Percentiles rank a stretch among this genome's conserved stretches.
Evolutionary conservation across 37 sponge, comb jelly and placozoan species (phyloP).

Genomic region (Beroe ovata): DNA sequence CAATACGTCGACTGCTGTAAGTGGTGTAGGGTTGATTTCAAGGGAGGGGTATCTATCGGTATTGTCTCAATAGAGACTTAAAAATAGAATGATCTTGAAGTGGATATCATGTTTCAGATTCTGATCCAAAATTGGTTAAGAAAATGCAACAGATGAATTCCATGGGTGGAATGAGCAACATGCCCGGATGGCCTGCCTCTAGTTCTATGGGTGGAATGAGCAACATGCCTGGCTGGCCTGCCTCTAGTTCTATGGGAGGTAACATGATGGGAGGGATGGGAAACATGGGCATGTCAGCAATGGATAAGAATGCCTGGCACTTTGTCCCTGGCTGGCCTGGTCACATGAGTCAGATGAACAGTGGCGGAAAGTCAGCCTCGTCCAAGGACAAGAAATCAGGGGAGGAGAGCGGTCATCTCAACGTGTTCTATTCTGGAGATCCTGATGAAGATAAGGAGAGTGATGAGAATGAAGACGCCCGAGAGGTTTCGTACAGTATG

Average conservation of each 20-base stretch:
- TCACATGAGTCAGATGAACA: conserved; percentile 63
- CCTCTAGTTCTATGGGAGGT: conserved; percentile 45
- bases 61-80: no score
- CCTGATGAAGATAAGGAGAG: conserved; percentile 57
- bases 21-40: no score
- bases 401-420: conserved; percentile 24
- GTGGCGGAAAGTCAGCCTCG: not conserved
- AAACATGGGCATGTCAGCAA: not conserved
- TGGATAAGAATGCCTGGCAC: conserved; percentile 65
- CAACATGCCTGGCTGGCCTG: conserved; percentile 58
- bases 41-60: no score
- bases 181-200: conserved; percentile 64
- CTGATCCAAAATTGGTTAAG: conserved; percentile 17
- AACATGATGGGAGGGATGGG: not conserved
- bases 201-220: conserved; percentile 53
- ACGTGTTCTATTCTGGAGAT: conserved; percentile 35
- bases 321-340: conserved; percentile 58
- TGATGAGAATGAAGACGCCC: not conserved
- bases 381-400: not conserved
- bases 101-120: conserved; percentile 61
- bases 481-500: not conserved
- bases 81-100: no score
- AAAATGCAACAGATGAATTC: conserved; percentile 51
- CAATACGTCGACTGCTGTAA: conserved; percentile 58
- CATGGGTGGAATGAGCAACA: conserved; percentile 4